Base-by-base conservation (phyloP, 2,797 vertebrate genomes). In the Gambelia wislizenii region DNA sequence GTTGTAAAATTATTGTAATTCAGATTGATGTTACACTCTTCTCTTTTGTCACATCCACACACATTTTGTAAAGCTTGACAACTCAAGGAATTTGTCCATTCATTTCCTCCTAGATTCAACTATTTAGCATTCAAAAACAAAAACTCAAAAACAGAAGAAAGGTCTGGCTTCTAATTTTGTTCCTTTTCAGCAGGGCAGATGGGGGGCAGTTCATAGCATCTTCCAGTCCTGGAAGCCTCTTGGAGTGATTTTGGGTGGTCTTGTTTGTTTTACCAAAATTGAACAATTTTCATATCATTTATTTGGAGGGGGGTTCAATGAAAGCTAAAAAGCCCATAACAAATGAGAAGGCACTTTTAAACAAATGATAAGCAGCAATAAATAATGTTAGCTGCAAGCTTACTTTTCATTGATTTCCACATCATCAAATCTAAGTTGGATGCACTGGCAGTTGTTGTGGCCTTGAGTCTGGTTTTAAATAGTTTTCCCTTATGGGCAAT, bases 1-100 rank as follows among this genome's bases (percentile, higher is more conserved):
- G 16, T 22, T 80, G 52, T 36, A 56, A 36, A 54, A 56, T 80
- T 59, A 80, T 25, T 36, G 52, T 39, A 56, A 39, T 80, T 22
- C 44, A 59, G n/a, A 56, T 56, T 80, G 74, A 85, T 76, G 39
- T 59, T 82, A 59, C 59, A 25, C 27, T 42, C 76, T 85, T 85
- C 76, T 85, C n/a, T 76, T 85, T 76, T 56, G 30, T 9, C 76
- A 4, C 33, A 77, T 22, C 44, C 54, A 76, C 42, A 27, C 27
- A 25, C 56, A 47, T 44, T 64, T 76, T 54, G 56, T 25, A 12
- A 61, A 33, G 49, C 49, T 52, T 25, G 47, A 12, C n/a, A 56
- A 64, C 44, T 83, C 14, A 16, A 47, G 39, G 39, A 47, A 27
- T 83, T 49, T 47, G n/a, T 69, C 16, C 5, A 44, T 64, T 3